Conservation (phyloP, 2,888 invertebrate genomes). For the Noctua comes region DNA sequence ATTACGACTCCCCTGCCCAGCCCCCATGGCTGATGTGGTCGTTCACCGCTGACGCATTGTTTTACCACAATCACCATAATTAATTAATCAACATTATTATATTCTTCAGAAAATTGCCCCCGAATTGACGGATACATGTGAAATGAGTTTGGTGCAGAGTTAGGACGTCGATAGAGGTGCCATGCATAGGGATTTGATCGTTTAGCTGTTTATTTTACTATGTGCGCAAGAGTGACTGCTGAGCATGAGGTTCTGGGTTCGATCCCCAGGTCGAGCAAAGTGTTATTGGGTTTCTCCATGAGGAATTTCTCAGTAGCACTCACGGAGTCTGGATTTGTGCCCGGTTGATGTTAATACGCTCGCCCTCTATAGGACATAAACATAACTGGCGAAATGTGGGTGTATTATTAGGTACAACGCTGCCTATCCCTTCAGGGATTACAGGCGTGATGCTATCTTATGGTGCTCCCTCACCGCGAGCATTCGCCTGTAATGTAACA, state of each 20-base stretch:
- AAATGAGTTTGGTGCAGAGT: conserved; percentile 75
- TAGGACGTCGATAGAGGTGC: conserved; percentile 60
- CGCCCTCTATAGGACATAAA: too few relatives aligned
- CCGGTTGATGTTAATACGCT: too few relatives aligned
- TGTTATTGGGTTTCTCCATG: not conserved
- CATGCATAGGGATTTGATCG: not conserved
- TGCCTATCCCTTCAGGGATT: too few relatives aligned
- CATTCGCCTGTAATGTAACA: too few relatives aligned
- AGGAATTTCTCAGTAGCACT: not conserved
- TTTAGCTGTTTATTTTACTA: not conserved
- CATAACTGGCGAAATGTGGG: too few relatives aligned
- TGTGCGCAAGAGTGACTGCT: too few relatives aligned
- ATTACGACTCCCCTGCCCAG: conserved; percentile 9
- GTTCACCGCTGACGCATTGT: conserved; percentile 81
- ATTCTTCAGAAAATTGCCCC: conserved; percentile 82
- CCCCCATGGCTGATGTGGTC: conserved; percentile 72
- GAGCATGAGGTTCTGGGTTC: not conserved
- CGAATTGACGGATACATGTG: conserved; percentile 80
- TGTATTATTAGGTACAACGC: too few relatives aligned
- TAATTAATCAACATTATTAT: conserved; percentile 89
- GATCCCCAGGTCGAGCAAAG: not conserved
- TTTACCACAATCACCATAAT: conserved; percentile 82
- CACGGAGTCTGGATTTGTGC: too few relatives aligned
- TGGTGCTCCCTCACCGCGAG: too few relatives aligned
- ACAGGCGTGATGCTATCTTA: too few relatives aligned